Percentiles rank a stretch among this genome's conserved stretches.
Conservation (phyloP, 2,888 invertebrate genomes). For the Halictus quadricinctus region DNA sequence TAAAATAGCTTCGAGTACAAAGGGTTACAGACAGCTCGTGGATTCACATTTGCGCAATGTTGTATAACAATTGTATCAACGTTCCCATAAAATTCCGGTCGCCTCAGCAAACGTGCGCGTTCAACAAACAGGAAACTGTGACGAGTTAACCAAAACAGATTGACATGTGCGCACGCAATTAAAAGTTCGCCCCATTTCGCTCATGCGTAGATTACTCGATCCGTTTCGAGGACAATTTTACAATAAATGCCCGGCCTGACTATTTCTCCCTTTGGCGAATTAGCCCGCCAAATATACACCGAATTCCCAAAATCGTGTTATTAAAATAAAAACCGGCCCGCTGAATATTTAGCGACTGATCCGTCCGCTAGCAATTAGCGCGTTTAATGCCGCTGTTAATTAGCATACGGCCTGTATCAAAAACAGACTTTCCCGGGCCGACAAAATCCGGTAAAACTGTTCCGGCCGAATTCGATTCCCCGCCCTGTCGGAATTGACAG, state of each 20-base stretch:
- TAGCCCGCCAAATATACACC: not conserved
- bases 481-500: not conserved
- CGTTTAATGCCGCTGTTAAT: conserved; percentile 11
- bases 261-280: not conserved
- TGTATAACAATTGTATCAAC: not conserved
- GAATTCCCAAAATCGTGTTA: not conserved
- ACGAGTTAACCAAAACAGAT: conserved; percentile 31
- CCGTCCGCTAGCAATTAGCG: conserved; percentile 9
- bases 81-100: conserved; percentile 7
- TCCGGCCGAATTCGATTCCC: not conserved
- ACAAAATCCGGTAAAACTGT: conserved; percentile 14
- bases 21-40: not conserved
- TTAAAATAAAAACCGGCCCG: not conserved
- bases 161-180: conserved; percentile 36
- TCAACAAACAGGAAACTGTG: conserved; percentile 22
- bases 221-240: conserved; percentile 16
- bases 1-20: too few species aligned
- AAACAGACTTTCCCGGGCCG: not conserved
- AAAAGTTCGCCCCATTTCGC: conserved; percentile 32
- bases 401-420: not conserved
- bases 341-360: conserved; percentile 18
- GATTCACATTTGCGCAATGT: not conserved
- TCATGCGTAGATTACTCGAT: not conserved
- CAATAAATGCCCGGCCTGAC: conserved; percentile 20
- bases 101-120: not conserved